Percentiles rank a stretch among this genome's conserved stretches.
Evolutionary conservation across 2,113 vertebrate species (phyloP).

Genomic region (Cromileptes altivelis): DNA sequence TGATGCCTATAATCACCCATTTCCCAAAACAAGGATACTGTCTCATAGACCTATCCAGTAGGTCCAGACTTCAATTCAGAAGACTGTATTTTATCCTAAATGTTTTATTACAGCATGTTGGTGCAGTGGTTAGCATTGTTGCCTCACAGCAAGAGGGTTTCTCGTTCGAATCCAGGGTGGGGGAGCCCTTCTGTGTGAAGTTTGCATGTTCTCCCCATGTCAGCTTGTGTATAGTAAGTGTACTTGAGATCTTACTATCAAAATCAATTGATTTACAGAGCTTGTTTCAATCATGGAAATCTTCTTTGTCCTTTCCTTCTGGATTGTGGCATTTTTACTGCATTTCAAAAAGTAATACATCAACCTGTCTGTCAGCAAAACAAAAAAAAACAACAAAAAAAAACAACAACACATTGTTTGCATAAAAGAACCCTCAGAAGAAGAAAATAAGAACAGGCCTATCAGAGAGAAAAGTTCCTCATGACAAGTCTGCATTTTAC

Average conservation of each 20-base stretch:
- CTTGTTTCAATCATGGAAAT: background rate
- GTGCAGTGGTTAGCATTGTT: too few relatives aligned
- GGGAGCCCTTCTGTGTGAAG: too few relatives aligned
- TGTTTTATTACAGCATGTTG: too few relatives aligned
- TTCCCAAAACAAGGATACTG: background rate
- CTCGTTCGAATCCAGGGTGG: too few relatives aligned
- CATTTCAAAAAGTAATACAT: conserved; percentile 9
- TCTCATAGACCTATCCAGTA: background rate
- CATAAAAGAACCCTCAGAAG: conserved; percentile 19
- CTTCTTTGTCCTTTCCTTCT: background rate
- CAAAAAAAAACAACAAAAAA: background rate
- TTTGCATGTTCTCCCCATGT: too few relatives aligned
- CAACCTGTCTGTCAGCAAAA: background rate
- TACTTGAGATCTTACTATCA: background rate
- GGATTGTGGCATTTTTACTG: conserved; percentile 6
- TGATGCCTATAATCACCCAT: background rate
- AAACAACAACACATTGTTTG: background rate
- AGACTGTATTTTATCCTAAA: background rate
- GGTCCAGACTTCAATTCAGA: background rate
- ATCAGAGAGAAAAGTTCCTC: conserved; percentile 32
- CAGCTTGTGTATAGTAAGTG: too few relatives aligned
- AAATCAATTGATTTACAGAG: background rate
- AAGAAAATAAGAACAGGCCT: conserved; percentile 24
- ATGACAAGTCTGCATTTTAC: conserved; percentile 24
- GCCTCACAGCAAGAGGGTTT: too few relatives aligned